These are phyloP conservation scores for Rhabdomys pumilio DNA, from an alignment of 2,797 vertebrate genomes.

Conservation along the genomic window DNA sequence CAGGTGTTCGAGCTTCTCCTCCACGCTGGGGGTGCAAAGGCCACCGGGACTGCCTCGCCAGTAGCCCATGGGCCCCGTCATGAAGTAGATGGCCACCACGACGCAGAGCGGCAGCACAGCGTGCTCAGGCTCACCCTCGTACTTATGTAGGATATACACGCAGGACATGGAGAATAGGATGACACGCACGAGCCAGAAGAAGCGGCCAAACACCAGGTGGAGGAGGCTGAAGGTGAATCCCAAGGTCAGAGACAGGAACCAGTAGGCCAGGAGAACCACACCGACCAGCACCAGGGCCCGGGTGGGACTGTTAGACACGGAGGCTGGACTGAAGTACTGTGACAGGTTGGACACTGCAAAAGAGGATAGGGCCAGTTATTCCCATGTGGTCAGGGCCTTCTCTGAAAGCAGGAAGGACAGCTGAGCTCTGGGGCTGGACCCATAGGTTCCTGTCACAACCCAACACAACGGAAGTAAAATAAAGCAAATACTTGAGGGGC, in stretches of 20 bases:
- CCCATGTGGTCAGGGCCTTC: not conserved
- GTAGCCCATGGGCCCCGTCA: conserved; percentile 97
- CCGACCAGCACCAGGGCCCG: conserved; percentile 94
- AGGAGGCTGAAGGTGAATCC: conserved; percentile 96
- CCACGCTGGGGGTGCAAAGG: conserved; percentile 90
- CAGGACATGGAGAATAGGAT: conserved; percentile 96
- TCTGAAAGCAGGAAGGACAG: no score
- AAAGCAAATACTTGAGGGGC: not conserved
- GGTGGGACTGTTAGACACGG: conserved; percentile 94
- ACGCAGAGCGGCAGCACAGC: conserved; percentile 96
- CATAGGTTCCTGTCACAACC: not conserved
- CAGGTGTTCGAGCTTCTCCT: conserved; percentile 98
- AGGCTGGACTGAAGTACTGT: conserved; percentile 96
- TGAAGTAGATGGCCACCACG: conserved; percentile 97
- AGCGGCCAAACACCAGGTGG: conserved; percentile 95
- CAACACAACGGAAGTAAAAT: not conserved
- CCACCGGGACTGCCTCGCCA: conserved; percentile 93
- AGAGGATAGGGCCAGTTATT: not conserved
- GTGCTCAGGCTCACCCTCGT: conserved; percentile 96
- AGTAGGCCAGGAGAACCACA: conserved; percentile 95
- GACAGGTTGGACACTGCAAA: conserved; percentile 92
- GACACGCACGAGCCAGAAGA: conserved; percentile 96
- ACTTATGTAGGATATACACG: conserved; percentile 98
- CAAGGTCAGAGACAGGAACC: conserved; percentile 96
- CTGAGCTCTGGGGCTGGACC: not conserved